Percentiles rank a stretch among this genome's conserved stretches.
phyloP scores from a whole-genome alignment of 2,113 vertebrate genomes.

The Phocoena sinus region DNA sequence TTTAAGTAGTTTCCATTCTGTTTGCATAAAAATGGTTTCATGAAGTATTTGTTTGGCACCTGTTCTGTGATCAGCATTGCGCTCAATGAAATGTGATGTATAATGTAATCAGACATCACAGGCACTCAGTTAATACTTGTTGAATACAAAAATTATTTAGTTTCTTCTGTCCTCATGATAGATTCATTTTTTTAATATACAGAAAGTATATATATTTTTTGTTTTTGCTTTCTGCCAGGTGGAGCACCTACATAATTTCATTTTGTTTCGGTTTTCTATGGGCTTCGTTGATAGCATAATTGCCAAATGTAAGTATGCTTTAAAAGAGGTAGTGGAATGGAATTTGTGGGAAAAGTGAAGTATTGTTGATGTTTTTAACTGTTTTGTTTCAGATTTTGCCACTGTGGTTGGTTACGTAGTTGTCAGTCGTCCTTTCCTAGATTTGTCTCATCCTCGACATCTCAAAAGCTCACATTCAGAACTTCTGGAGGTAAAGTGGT shows the following conservation, averaged over 20 bases:
- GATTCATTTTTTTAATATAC: background rate
- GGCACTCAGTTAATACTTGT: background rate
- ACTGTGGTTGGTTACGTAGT: slow-evolving; percentile 97
- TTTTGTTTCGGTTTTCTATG: slow-evolving; percentile 98
- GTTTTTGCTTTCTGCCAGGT: slow-evolving; percentile 82
- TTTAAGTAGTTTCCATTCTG: background rate
- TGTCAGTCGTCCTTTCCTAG: slow-evolving; percentile 94
- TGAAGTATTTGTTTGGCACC: background rate
- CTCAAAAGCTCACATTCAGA: slow-evolving; percentile 90
- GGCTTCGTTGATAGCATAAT: slow-evolving; percentile 97
- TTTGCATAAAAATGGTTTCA: background rate
- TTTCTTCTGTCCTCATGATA: background rate
- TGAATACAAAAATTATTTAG: background rate
- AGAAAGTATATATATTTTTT: background rate
- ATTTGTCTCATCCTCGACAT: slow-evolving; percentile 88
- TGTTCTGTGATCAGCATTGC: background rate
- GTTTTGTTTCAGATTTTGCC: slow-evolving; percentile 87
- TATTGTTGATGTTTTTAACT: background rate
- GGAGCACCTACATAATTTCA: slow-evolving; percentile 96
- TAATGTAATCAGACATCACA: background rate
- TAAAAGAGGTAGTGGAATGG: background rate
- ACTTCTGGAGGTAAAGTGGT: slow-evolving; percentile 89
- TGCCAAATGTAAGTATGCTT: slow-evolving; percentile 94
- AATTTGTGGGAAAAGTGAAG: background rate
- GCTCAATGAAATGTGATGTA: background rate